Percentiles rank a stretch among this genome's conserved stretches.
Evolutionary conservation across 2,888 invertebrate genomes (phyloP).

Genomic region (Hesperia comma): DNA sequence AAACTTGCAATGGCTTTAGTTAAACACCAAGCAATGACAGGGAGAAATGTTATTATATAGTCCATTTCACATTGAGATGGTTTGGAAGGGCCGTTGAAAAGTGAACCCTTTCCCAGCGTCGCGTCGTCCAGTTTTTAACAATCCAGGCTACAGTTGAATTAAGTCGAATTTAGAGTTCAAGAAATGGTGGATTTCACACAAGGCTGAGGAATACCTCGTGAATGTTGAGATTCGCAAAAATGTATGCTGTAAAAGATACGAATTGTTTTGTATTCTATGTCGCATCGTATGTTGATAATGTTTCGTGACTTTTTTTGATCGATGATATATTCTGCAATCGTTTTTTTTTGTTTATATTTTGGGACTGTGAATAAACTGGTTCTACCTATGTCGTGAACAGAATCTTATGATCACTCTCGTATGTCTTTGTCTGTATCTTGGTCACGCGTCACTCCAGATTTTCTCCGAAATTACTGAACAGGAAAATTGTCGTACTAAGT

Average conservation of each 20-base stretch:
- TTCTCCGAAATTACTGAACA: too few species aligned
- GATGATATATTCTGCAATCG: too few species aligned
- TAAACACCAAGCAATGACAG: constrained; percentile 10
- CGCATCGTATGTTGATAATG: too few species aligned
- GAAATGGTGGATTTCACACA: neutral
- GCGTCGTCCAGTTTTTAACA: neutral
- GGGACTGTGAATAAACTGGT: too few species aligned
- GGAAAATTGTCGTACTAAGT: too few species aligned
- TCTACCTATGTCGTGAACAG: too few species aligned
- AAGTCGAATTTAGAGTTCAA: neutral
- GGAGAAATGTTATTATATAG: constrained; percentile 24
- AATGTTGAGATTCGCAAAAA: constrained; percentile 15
- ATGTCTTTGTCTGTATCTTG: too few species aligned
- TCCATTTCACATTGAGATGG: constrained; percentile 21
- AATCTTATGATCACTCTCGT: too few species aligned
- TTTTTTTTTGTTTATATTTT: too few species aligned
- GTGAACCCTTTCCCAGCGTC: neutral
- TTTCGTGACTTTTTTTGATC: too few species aligned
- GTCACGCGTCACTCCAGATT: too few species aligned
- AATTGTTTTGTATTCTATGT: neutral
- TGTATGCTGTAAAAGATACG: constrained; percentile 18
- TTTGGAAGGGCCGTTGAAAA: neutral
- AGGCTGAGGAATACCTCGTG: constrained; percentile 5
- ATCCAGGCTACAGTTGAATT: neutral
- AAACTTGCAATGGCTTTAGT: constrained; percentile 5